Evolutionary conservation across 2,113 vertebrate species (phyloP).

Genomic region (Malurus cyaneus): DNA sequence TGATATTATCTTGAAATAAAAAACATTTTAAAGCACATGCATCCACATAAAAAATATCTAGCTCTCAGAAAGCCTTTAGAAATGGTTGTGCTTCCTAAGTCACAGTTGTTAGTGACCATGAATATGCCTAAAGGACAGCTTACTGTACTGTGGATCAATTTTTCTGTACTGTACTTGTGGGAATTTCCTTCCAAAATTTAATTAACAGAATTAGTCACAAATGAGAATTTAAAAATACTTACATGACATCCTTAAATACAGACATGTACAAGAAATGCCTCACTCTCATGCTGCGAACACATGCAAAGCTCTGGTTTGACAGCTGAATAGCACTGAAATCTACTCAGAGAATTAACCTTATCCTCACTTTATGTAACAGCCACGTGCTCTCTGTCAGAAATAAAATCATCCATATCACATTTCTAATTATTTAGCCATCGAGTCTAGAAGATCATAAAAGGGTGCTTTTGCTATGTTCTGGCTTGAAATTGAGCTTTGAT

Average conservation of each 20-base stretch:
- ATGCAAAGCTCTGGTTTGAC: neutral
- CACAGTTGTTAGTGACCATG: neutral
- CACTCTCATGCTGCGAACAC: neutral
- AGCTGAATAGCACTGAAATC: slow-evolving; percentile 20
- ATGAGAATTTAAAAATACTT: neutral
- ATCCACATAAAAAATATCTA: neutral
- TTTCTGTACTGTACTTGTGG: neutral
- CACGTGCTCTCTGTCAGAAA: neutral
- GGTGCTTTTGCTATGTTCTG: neutral
- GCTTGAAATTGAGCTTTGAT: neutral
- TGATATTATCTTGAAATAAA: neutral
- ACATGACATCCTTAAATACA: neutral
- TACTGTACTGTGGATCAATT: neutral
- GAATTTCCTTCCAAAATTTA: neutral
- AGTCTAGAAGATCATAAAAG: neutral
- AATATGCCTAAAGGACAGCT: neutral
- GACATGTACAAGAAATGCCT: neutral
- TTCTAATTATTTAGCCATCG: neutral
- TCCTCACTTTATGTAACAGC: neutral
- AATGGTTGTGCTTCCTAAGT: neutral
- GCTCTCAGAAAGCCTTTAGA: neutral
- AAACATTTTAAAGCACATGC: neutral
- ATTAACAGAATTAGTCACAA: neutral
- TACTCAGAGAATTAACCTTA: slow-evolving; percentile 22
- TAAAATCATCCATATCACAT: neutral